Conservation (phyloP, 2,113 vertebrate species). For the Sylvilagus bachmani region DNA sequence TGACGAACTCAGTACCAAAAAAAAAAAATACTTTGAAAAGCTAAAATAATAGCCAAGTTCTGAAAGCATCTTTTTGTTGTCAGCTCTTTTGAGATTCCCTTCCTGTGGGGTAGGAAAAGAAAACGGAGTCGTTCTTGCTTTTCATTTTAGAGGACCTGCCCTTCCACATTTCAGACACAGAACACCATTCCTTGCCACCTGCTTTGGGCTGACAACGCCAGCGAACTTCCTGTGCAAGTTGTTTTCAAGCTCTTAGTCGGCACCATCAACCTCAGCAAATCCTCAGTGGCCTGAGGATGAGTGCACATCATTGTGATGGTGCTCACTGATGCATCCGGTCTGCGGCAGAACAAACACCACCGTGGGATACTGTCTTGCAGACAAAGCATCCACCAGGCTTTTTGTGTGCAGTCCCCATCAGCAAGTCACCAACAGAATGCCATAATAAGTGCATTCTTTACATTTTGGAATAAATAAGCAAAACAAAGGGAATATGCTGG, state of each 20-base stretch:
- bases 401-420: constrained; percentile 19
- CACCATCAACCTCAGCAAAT: constrained; percentile 47
- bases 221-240: constrained; percentile 50
- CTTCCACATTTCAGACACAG: constrained; percentile 15
- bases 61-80: constrained; percentile 66
- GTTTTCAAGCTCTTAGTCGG: background rate
- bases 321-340: constrained; percentile 19
- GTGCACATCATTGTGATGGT: constrained; percentile 18
- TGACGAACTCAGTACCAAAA: constrained; percentile 50
- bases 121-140: constrained; percentile 4
- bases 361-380: background rate
- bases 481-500: constrained; percentile 56
- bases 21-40: constrained; percentile 34
- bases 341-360: constrained; percentile 23
- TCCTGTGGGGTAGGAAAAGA: constrained; percentile 48
- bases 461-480: constrained; percentile 50
- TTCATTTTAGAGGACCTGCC: background rate
- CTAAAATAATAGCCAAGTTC: constrained; percentile 65
- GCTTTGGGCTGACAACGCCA: constrained; percentile 50
- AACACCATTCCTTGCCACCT: constrained; percentile 42
- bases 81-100: constrained; percentile 44
- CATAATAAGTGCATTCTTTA: constrained; percentile 27
- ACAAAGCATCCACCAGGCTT: background rate
- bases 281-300: constrained; percentile 39
- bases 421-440: constrained; percentile 39